Conservation (phyloP, 1,140 invertebrate species). For the Varroa destructor region DNA sequence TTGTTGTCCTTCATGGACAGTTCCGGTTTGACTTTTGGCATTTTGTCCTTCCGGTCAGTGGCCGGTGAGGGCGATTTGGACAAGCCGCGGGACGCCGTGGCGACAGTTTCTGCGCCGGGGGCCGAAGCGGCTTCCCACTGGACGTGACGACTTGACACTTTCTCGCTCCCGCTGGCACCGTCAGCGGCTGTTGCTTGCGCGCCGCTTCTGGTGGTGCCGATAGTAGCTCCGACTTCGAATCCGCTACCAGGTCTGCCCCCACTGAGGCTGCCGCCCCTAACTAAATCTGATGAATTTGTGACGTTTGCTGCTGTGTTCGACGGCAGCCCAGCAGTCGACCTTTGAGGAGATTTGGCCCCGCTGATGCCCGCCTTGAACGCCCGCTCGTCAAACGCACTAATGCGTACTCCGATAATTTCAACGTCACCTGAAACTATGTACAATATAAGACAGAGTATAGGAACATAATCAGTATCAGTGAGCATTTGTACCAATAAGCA, state of each 20-base stretch:
- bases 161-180: neutral
- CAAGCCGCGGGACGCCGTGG: slow-evolving; percentile 14
- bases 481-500: too few species aligned
- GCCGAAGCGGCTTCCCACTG: too few species aligned
- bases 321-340: too few species aligned
- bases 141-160: too few species aligned
- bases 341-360: too few species aligned
- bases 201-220: slow-evolving; percentile 9
- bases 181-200: neutral
- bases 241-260: too few species aligned
- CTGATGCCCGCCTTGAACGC: neutral
- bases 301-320: too few species aligned
- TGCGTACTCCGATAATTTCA: slow-evolving; percentile 25
- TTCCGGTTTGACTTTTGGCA: slow-evolving; percentile 20
- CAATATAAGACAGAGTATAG: too few species aligned
- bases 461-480: too few species aligned
- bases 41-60: slow-evolving; percentile 13
- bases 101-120: slow-evolving; percentile 1
- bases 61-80: slow-evolving; percentile 28
- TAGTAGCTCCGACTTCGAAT: neutral
- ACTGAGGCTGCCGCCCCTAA: too few species aligned
- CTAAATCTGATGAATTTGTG: too few species aligned
- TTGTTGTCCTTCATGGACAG: slow-evolving; percentile 21
- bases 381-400: slow-evolving; percentile 16
- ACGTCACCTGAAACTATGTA: slow-evolving; percentile 24